Evolutionary conservation across 1,140 invertebrate genomes (phyloP).

Genomic region (Drosophila nannoptera): DNA sequence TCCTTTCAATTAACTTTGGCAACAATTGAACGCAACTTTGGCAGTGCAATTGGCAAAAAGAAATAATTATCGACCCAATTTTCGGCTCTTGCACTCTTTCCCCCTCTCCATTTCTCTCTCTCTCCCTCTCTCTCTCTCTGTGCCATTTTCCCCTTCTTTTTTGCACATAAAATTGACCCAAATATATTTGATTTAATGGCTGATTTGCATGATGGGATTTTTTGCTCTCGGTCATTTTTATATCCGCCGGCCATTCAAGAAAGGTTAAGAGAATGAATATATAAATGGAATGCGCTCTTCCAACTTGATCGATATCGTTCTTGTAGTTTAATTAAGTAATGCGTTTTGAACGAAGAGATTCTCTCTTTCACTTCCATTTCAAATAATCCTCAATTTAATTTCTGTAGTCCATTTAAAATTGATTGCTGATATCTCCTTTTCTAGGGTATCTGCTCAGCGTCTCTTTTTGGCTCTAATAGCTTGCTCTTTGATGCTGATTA

Average conservation of each 20-base stretch:
- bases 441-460: background rate
- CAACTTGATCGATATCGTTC: too few relatives aligned
- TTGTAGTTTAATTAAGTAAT: too few relatives aligned
- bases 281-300: background rate
- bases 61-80: constrained; percentile 46
- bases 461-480: background rate
- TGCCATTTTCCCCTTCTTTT: background rate
- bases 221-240: constrained; percentile 8
- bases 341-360: background rate
- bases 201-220: constrained; percentile 35
- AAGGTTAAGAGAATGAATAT: background rate
- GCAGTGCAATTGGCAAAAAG: constrained; percentile 2
- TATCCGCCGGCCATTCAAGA: background rate
- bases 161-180: constrained; percentile 37
- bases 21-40: constrained; percentile 24
- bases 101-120: background rate
- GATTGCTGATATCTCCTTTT: too few relatives aligned
- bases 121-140: background rate
- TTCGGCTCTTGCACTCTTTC: constrained; percentile 22
- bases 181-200: constrained; percentile 45
- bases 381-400: background rate
- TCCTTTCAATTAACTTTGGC: constrained; percentile 18
- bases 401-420: too few relatives aligned
- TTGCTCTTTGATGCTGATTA: constrained; percentile 12
- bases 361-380: background rate